Evolutionary conservation across 2,797 vertebrate species (phyloP).

Genomic region (Erethizon dorsatum): DNA sequence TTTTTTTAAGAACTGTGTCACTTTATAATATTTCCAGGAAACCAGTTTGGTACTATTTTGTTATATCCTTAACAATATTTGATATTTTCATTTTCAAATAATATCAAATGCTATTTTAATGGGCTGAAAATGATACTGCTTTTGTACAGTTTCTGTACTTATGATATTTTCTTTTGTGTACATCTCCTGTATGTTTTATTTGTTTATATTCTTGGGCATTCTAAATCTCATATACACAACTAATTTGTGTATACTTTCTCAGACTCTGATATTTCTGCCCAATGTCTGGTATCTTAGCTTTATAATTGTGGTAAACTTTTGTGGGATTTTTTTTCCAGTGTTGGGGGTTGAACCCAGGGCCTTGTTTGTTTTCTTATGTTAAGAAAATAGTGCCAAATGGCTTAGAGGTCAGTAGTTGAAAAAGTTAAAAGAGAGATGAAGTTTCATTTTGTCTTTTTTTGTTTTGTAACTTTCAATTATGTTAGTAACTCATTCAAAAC

Average conservation of each 20-base stretch:
- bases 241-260: neutral
- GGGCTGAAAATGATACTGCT: neutral
- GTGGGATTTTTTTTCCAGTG: neutral
- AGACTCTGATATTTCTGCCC: neutral
- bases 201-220: neutral
- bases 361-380: constrained; percentile 1
- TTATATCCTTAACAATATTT: neutral
- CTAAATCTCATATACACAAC: neutral
- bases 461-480: neutral
- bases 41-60: neutral
- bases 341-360: neutral
- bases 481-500: neutral
- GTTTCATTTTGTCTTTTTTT: neutral
- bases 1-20: constrained; percentile 19
- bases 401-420: neutral
- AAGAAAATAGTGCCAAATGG: neutral
- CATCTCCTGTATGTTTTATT: neutral
- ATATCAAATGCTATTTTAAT: neutral
- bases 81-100: constrained; percentile 42
- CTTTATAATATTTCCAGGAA: neutral
- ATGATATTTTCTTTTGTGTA: neutral
- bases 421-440: neutral
- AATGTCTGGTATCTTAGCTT: neutral
- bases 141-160: neutral
- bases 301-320: neutral